Conservation (phyloP, 2,113 vertebrate species). For the Sciurus niger region DNA sequence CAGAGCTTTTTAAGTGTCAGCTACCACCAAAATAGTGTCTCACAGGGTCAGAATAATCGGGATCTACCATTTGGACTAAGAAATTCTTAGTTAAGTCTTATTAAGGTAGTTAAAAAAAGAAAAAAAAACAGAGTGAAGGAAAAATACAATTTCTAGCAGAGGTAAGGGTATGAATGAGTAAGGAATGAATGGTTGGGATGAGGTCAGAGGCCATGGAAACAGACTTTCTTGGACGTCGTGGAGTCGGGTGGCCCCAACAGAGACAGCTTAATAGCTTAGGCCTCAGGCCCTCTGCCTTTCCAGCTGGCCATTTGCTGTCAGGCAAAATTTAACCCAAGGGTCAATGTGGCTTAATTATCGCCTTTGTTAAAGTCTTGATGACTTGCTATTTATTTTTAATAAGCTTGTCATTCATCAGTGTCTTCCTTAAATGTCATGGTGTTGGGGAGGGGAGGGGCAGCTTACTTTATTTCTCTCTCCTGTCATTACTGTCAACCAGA, state of each 20-base stretch:
- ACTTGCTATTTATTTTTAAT: slow-evolving; percentile 84
- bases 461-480: slow-evolving; percentile 13
- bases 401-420: slow-evolving; percentile 72
- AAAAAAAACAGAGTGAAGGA: not conserved
- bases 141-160: not conserved
- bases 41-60: not conserved
- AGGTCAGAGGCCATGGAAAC: not conserved
- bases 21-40: not conserved
- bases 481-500: slow-evolving; percentile 41
- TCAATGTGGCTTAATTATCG: slow-evolving; percentile 74
- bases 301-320: slow-evolving; percentile 59
- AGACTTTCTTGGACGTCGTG: not conserved
- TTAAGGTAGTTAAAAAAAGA: not conserved
- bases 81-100: slow-evolving; percentile 31
- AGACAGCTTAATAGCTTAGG: not conserved
- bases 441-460: slow-evolving; percentile 8
- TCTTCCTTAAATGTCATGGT: slow-evolving; percentile 68
- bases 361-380: slow-evolving; percentile 77
- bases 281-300: not conserved
- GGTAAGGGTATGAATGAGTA: not conserved
- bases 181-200: not conserved
- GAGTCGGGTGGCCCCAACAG: not conserved
- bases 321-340: slow-evolving; percentile 47
- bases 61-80: not conserved
- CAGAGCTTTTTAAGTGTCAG: not conserved